Evolutionary conservation across 2,888 invertebrate genomes (phyloP).

Genomic region (Erpobdella octoculata): DNA sequence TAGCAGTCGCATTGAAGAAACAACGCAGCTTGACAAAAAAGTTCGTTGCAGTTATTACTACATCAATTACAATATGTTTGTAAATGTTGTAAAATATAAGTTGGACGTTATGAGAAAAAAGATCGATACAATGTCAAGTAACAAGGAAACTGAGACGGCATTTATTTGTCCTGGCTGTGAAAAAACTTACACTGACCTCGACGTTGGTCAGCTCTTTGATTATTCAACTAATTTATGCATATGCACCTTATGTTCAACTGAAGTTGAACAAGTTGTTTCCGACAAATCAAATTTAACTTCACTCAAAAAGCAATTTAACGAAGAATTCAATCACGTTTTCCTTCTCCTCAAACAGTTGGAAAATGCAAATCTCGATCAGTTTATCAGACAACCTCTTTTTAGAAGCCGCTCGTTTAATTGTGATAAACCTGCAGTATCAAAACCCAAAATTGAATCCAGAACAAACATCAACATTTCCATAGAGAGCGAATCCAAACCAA

Average conservation of each 20-base stretch:
- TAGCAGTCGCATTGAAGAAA: no score
- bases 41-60: no score
- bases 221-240: background rate
- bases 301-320: background rate
- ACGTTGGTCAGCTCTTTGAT: constrained; percentile 57
- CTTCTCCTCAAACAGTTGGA: background rate
- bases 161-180: constrained; percentile 83
- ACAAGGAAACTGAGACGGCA: constrained; percentile 86
- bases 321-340: background rate
- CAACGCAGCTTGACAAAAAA: no score
- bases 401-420: no score
- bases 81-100: constrained; percentile 96
- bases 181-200: constrained; percentile 89
- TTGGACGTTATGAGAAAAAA: constrained; percentile 87
- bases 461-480: background rate
- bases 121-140: constrained; percentile 87
- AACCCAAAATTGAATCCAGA: no score
- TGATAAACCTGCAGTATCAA: background rate
- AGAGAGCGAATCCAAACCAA: background rate
- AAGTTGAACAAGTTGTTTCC: background rate
- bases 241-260: background rate
- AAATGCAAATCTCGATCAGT: background rate
- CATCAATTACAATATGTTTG: constrained; percentile 88
- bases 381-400: no score
- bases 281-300: background rate